Percentiles rank a stretch among this genome's conserved stretches.
These are phyloP conservation scores for Festucalex cinctus DNA, from an alignment of 2,113 vertebrate species.

Conservation along the genomic window DNA sequence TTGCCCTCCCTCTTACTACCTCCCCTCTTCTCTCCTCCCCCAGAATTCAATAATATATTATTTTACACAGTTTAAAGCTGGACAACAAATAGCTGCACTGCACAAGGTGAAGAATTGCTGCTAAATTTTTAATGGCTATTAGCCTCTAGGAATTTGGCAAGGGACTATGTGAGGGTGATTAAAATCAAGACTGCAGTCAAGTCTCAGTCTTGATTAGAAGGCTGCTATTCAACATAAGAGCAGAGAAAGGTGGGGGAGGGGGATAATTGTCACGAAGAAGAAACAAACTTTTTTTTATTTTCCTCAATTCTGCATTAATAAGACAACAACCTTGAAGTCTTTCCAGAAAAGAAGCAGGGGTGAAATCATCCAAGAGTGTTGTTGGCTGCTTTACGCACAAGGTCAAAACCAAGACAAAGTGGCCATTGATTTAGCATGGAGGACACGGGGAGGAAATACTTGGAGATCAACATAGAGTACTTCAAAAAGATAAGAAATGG, in stretches of 20 bases:
- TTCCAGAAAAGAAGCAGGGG: constrained; percentile 46
- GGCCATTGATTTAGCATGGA: constrained; percentile 70
- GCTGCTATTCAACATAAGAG: constrained; percentile 66
- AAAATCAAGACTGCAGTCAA: constrained; percentile 72
- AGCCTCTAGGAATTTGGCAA: constrained; percentile 80
- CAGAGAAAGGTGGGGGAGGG: constrained; percentile 21
- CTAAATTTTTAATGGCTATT: constrained; percentile 78
- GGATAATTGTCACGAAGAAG: constrained; percentile 38
- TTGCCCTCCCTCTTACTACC: constrained; percentile 82
- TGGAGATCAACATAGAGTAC: constrained; percentile 53
- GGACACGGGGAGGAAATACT: constrained; percentile 27
- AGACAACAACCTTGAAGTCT: constrained; percentile 75
- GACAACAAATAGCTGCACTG: constrained; percentile 83
- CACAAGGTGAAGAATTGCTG: constrained; percentile 89
- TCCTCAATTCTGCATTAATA: constrained; percentile 50
- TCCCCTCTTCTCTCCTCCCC: constrained; percentile 85
- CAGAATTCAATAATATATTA: constrained; percentile 97
- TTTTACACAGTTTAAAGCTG: constrained; percentile 97
- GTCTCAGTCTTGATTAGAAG: constrained; percentile 72
- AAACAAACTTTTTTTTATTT: constrained; percentile 53
- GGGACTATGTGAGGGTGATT: constrained; percentile 69
- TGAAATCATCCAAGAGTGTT: constrained; percentile 65
- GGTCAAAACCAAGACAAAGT: constrained; percentile 69
- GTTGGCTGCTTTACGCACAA: constrained; percentile 62
- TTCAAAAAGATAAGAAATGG: constrained; percentile 13